Evolutionary conservation across 2,888 invertebrate species (phyloP).

Genomic region (Imbricaverruca yamaguchii): DNA sequence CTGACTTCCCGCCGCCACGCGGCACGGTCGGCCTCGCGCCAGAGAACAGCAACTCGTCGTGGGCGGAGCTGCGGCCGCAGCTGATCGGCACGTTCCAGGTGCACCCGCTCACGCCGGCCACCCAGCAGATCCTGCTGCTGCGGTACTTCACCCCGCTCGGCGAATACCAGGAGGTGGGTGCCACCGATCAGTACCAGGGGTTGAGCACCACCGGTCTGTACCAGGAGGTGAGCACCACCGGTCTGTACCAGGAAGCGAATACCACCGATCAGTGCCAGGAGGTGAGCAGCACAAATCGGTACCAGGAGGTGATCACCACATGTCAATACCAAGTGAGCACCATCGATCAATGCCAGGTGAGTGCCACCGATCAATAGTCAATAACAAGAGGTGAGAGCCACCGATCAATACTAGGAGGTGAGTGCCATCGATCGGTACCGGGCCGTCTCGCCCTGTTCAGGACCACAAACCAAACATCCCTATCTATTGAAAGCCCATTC

Average conservation of each 20-base stretch:
- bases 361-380: not conserved
- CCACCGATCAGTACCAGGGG: not conserved
- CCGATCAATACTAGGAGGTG: not conserved
- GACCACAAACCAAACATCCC: too few relatives aligned
- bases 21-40: not conserved
- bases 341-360: too few relatives aligned
- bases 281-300: constrained; percentile 32
- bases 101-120: constrained; percentile 77
- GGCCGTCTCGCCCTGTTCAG: too few relatives aligned
- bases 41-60: constrained; percentile 75
- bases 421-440: not conserved
- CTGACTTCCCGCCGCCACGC: not conserved
- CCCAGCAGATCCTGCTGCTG: constrained; percentile 85
- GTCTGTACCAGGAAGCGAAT: not conserved
- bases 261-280: constrained; percentile 84
- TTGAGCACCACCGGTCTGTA: not conserved
- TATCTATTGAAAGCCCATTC: too few relatives aligned
- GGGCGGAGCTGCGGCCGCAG: constrained; percentile 82
- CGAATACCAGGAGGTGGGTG: constrained; percentile 75
- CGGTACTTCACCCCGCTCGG: constrained; percentile 94
- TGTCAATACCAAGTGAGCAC: too few relatives aligned
- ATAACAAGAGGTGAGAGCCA: not conserved
- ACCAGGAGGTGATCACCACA: too few relatives aligned
- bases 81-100: constrained; percentile 85
- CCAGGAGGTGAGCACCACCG: not conserved